Conservation (phyloP, 2,888 invertebrate species). For the Acanthosepion pharaonis region DNA sequence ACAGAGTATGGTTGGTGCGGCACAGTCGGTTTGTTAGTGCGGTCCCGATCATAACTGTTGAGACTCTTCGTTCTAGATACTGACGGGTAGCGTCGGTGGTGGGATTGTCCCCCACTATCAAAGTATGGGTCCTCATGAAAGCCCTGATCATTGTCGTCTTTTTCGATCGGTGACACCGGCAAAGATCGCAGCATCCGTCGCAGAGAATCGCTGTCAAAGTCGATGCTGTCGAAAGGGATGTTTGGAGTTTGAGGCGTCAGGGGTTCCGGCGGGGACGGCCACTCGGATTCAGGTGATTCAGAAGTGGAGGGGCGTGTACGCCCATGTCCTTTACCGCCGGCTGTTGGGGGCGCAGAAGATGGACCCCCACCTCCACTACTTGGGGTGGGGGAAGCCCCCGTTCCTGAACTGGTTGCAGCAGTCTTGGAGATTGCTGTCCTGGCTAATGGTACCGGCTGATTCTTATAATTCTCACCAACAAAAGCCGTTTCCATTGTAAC, state of each 20-base stretch:
- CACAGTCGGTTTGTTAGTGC: conserved; percentile 24
- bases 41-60: conserved; percentile 56
- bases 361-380: conserved; percentile 48
- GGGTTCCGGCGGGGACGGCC: conserved; percentile 71
- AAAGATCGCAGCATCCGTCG: conserved; percentile 96
- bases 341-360: conserved; percentile 52
- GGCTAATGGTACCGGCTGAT: conserved; percentile 52
- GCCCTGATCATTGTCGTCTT: conserved; percentile 63
- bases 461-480: conserved; percentile 55
- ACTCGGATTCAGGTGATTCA: conserved; percentile 70
- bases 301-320: conserved; percentile 73
- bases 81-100: conserved; percentile 48
- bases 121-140: conserved; percentile 63
- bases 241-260: conserved; percentile 67
- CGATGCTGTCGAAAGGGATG: conserved; percentile 69
- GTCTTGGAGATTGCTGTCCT: conserved; percentile 55
- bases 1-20: conserved; percentile 46
- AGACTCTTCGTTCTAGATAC: conserved; percentile 58
- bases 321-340: conserved; percentile 41
- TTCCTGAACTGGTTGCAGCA: conserved; percentile 42
- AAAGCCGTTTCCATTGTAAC: conserved; percentile 62
- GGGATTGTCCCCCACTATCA: conserved; percentile 47
- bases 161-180: conserved; percentile 77
- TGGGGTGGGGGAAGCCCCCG: conserved; percentile 24
- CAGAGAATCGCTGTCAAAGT: conserved; percentile 86